Evolutionary conservation across 1,140 invertebrate species (phyloP).

Genomic region (Trachelipus rathkii): DNA sequence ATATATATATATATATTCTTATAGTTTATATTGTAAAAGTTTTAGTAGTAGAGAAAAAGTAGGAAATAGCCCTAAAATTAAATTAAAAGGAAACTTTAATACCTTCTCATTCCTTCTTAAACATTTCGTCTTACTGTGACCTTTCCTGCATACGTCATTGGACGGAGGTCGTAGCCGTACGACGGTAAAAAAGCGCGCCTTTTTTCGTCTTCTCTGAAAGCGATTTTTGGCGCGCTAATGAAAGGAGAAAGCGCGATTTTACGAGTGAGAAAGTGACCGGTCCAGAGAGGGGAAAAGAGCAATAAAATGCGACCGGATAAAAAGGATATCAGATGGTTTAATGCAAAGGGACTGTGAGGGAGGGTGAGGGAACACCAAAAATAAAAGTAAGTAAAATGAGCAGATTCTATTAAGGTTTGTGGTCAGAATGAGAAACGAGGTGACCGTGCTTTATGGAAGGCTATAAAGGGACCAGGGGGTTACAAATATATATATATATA

Average conservation of each 20-base stretch:
- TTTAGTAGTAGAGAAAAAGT: too few relatives aligned
- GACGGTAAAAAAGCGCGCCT: neutral
- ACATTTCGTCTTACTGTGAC: too few relatives aligned
- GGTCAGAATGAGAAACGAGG: slow-evolving; percentile 11
- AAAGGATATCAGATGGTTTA: slow-evolving; percentile 13
- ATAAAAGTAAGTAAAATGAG: slow-evolving; percentile 13
- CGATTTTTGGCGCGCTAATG: slow-evolving; percentile 11
- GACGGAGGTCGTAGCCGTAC: too few relatives aligned
- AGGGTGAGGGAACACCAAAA: slow-evolving; percentile 1
- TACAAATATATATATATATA: neutral
- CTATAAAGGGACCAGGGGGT: slow-evolving; percentile 10
- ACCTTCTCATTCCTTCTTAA: too few relatives aligned
- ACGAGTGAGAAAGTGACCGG: slow-evolving; percentile 10
- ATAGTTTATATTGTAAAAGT: too few relatives aligned
- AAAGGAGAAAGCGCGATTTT: neutral
- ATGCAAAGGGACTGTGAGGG: slow-evolving; percentile 8
- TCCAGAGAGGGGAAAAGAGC: slow-evolving; percentile 10
- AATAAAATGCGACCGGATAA: slow-evolving; percentile 10
- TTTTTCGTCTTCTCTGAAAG: neutral
- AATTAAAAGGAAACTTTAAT: too few relatives aligned
- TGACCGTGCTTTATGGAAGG: slow-evolving; percentile 11
- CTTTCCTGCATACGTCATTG: too few relatives aligned
- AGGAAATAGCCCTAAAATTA: too few relatives aligned
- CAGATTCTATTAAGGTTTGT: slow-evolving; percentile 13
- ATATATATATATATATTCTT: too few relatives aligned